These are phyloP conservation scores for Andrena bicolor DNA, from an alignment of 2,888 invertebrate genomes.

Conservation along the genomic window DNA sequence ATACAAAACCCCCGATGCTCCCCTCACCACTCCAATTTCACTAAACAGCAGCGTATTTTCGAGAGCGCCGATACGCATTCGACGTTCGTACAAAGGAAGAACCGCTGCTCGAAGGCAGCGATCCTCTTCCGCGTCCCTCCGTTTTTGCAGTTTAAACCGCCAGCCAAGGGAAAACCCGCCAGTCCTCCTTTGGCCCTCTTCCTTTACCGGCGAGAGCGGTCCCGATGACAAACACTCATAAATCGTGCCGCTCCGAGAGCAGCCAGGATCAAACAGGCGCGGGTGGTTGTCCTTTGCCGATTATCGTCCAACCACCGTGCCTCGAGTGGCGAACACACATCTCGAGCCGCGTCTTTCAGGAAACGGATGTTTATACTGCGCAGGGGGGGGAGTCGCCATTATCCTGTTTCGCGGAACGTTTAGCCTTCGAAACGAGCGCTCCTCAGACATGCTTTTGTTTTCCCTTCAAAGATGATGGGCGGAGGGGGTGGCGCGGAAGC, in stretches of 20 bases:
- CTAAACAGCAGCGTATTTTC: neutral
- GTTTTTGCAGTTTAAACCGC: constrained; percentile 8
- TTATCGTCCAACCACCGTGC: constrained; percentile 9
- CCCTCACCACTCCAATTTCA: neutral
- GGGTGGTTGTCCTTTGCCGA: constrained; percentile 15
- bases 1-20: neutral
- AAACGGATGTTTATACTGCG: constrained; percentile 7
- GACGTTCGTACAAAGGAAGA: neutral
- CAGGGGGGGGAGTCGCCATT: neutral
- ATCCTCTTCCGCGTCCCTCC: neutral
- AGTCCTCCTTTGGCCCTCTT: neutral
- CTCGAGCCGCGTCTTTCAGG: constrained; percentile 14
- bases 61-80: neutral
- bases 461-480: neutral
- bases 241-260: neutral
- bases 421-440: constrained; percentile 7
- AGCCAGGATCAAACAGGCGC: constrained; percentile 4
- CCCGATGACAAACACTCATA: constrained; percentile 22
- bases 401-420: constrained; percentile 13
- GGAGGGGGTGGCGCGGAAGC: neutral
- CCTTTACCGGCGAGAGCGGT: neutral
- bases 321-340: neutral
- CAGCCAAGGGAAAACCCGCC: constrained; percentile 1
- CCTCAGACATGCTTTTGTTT: constrained; percentile 22
- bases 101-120: neutral